These are phyloP conservation scores for Diorhabda sublineata DNA, from an alignment of 1,140 invertebrate genomes.

Conservation along the genomic window DNA sequence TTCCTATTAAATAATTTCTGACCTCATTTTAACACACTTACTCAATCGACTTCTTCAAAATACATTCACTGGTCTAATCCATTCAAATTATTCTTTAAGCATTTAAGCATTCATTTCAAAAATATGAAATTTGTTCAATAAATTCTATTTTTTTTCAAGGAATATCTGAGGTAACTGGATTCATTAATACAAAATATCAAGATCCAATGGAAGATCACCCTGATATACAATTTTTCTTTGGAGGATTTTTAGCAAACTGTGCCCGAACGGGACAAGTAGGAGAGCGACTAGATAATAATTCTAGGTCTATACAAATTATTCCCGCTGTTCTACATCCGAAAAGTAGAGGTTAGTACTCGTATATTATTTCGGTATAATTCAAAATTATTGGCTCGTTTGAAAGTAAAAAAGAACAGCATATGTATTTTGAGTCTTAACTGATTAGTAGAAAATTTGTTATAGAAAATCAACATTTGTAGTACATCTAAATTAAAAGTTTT, in stretches of 20 bases:
- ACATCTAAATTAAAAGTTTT: too few relatives aligned
- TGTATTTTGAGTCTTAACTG: too few relatives aligned
- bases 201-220: conserved; percentile 71
- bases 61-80: too few relatives aligned
- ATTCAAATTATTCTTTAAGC: too few relatives aligned
- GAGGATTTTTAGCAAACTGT: conserved; percentile 76
- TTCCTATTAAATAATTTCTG: too few relatives aligned
- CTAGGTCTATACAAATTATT: conserved; percentile 58
- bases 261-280: conserved; percentile 80
- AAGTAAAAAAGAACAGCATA: too few relatives aligned
- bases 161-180: conserved; percentile 76
- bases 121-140: not conserved
- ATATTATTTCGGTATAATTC: conserved; percentile 39
- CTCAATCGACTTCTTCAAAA: too few relatives aligned
- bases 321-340: conserved; percentile 71
- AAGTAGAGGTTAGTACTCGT: conserved; percentile 63
- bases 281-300: conserved; percentile 62
- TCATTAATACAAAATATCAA: conserved; percentile 76
- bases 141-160: conserved; percentile 46
- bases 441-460: too few relatives aligned
- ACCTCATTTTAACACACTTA: too few relatives aligned
- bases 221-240: conserved; percentile 82
- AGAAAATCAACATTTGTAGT: too few relatives aligned
- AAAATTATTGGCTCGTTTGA: too few relatives aligned
- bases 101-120: too few relatives aligned